Evolutionary conservation across 2,113 vertebrate species (phyloP), one percentile per base, ranked within the genome.

Genomic region (Corvus cornix): DNA sequence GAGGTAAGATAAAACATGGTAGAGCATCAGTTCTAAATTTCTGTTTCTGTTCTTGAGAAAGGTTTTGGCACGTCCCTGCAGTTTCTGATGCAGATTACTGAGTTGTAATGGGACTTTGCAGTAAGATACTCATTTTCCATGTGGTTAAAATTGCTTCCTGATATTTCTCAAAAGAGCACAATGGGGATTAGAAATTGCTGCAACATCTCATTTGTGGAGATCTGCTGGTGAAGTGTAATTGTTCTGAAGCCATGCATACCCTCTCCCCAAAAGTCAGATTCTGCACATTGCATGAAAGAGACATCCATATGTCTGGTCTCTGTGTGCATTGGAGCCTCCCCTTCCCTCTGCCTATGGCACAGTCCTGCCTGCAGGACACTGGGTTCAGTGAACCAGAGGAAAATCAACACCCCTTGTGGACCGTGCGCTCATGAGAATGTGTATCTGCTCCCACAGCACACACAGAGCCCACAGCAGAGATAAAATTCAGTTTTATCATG

Each of bases 141-240:
- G 90, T 77, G 72, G 90, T 81, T 90, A 66, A 66, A 90, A 93
- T 67, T 89, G 69, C 78, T 85, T 83, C 94, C 70, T 44, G 78
- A 39, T 94, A 79, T 68, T 93, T 87, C 72, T 80, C 76, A 69
- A 74, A 96, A 83, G 33, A 85, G 26, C 37, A 79, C 92, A 94
- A 56, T 44, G 28, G 41, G 55, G 39, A 75, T 69, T 91, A 68
- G 75, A 86, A 92, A 80, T 83, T 88, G 21, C 79, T 83, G 72
- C 66, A 92, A 37, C 59, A 66, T 80, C 63, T 86, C 59, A 46
- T 66, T 94, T 91, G 66, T 30, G 9, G 74, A 69, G 62, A 76
- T 93, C 53, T 73, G 49, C 44, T 95, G 82, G 46, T 80, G 53
- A 87, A 90, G 70, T n/a, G 51, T 46, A 77, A 80, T 86, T 86